Conservation (phyloP, 2,888 invertebrate genomes). For the Drosophila melanocephala region DNA sequence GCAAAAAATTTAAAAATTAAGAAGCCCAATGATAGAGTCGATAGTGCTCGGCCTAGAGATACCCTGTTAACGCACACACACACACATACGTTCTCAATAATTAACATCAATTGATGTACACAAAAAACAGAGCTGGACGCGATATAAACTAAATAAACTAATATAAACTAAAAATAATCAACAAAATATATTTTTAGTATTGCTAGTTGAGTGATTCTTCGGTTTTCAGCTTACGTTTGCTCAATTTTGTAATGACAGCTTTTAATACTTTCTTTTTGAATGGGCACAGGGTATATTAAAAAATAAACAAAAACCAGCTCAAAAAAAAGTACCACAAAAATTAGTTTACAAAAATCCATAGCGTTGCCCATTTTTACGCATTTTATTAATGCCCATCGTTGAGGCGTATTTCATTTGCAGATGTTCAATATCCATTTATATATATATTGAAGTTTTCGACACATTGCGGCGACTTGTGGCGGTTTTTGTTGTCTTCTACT, state of each 20-base stretch:
- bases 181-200: neutral
- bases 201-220: neutral
- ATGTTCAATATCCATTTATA: slow-evolving; percentile 5
- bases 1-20: slow-evolving; percentile 38
- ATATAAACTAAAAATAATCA: neutral
- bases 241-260: neutral
- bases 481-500: slow-evolving; percentile 1
- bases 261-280: neutral
- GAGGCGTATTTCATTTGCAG: neutral
- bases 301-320: slow-evolving; percentile 6
- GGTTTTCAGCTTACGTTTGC: neutral
- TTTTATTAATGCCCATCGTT: slow-evolving; percentile 24
- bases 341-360: slow-evolving; percentile 25
- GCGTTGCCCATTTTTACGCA: slow-evolving; percentile 44
- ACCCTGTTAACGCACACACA: neutral
- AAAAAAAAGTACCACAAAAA: slow-evolving; percentile 18
- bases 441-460: slow-evolving; percentile 32
- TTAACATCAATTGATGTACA: no score
- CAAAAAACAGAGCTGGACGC: no score
- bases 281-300: neutral
- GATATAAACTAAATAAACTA: neutral
- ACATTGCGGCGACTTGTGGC: slow-evolving; percentile 49
- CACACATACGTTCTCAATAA: neutral
- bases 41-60: neutral
- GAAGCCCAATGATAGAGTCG: slow-evolving; percentile 3